Conservation (phyloP, 1,140 invertebrate species). For the Trachymyrmex cornetzi region DNA sequence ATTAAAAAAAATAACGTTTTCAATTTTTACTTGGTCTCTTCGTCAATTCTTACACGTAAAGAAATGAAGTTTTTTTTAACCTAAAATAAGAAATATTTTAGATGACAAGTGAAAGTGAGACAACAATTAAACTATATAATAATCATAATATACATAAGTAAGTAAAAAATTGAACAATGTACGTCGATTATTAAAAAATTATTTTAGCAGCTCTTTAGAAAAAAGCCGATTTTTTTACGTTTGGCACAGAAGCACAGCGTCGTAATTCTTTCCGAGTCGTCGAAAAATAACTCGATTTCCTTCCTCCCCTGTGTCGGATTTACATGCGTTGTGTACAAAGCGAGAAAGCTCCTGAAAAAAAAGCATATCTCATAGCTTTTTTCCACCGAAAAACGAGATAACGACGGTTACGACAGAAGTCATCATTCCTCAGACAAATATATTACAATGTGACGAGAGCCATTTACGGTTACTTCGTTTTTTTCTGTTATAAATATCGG, state of each 20-base stretch:
- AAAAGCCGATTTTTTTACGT: background rate
- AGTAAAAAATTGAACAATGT: no score
- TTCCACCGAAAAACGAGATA: conserved; percentile 33
- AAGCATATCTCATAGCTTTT: background rate
- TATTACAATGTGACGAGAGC: conserved; percentile 33
- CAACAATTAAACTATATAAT: no score
- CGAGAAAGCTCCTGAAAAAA: conserved; percentile 2
- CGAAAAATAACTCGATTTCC: conserved; percentile 35
- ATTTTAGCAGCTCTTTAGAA: background rate
- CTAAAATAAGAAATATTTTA: no score
- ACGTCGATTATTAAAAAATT: no score
- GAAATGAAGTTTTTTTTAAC: no score
- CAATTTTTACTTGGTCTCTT: no score
- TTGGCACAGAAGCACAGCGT: background rate
- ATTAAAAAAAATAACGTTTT: no score
- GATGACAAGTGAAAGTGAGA: no score
- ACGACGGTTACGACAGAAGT: conserved; percentile 3
- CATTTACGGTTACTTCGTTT: background rate
- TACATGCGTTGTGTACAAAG: conserved; percentile 43
- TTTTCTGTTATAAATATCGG: conserved; percentile 24
- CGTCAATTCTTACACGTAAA: no score
- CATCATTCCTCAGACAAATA: conserved; percentile 19
- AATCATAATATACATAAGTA: no score
- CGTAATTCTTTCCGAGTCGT: conserved; percentile 28
- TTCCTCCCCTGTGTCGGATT: background rate